Percentiles rank a stretch among this genome's conserved stretches.
These are phyloP conservation scores for Peucedramus taeniatus DNA, from an alignment of 2,113 vertebrate genomes.

Conservation along the genomic window DNA sequence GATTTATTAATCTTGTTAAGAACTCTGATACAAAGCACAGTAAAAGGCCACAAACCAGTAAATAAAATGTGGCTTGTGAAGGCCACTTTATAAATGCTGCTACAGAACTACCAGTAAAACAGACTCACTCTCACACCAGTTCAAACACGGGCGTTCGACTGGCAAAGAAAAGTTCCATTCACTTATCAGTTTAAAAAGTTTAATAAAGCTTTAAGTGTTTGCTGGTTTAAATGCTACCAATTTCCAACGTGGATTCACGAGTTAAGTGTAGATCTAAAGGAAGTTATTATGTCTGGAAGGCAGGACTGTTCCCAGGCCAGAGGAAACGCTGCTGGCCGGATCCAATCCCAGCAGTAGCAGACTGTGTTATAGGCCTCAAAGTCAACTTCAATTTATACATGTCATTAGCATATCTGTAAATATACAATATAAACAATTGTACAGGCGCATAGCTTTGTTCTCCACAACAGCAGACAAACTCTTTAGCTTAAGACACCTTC, in stretches of 20 bases:
- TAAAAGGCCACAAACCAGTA: constrained; percentile 93
- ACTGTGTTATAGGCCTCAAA: constrained; percentile 70
- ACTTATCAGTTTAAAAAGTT: constrained; percentile 68
- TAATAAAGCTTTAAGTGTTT: constrained; percentile 73
- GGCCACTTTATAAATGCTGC: constrained; percentile 79
- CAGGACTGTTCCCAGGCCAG: constrained; percentile 70
- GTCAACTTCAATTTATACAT: constrained; percentile 83
- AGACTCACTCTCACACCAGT: constrained; percentile 68
- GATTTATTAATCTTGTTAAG: constrained; percentile 99
- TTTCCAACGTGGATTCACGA: constrained; percentile 52
- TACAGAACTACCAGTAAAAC: constrained; percentile 66
- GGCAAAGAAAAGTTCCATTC: constrained; percentile 80
- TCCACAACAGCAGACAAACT: constrained; percentile 83
- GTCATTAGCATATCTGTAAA: constrained; percentile 85
- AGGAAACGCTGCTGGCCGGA: constrained; percentile 64
- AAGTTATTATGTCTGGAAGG: constrained; percentile 62
- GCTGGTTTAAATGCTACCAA: constrained; percentile 73
- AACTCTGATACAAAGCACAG: constrained; percentile 98
- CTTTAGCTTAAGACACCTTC: constrained; percentile 80
- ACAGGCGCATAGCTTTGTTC: constrained; percentile 86
- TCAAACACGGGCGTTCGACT: constrained; percentile 60
- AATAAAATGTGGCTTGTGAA: constrained; percentile 79
- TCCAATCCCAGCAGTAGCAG: constrained; percentile 67
- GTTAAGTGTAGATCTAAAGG: constrained; percentile 58
- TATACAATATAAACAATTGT: constrained; percentile 91